Percentiles rank a stretch among this genome's conserved stretches.
Conservation (phyloP, 2,888 invertebrate genomes). For the Norana najaformis region DNA sequence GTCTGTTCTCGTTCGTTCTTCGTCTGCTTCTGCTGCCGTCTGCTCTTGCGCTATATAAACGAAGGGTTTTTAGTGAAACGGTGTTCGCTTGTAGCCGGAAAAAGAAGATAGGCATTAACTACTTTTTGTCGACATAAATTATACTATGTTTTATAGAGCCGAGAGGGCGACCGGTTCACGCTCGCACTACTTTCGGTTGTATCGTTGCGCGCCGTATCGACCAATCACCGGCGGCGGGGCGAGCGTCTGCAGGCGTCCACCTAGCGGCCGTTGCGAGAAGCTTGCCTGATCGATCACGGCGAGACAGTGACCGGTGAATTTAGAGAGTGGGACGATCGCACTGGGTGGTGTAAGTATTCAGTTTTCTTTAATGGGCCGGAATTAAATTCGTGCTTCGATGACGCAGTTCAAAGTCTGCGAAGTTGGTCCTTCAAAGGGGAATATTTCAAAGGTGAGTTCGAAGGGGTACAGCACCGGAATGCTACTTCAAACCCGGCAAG, state of each 20-base stretch:
- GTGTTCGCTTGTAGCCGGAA: no score
- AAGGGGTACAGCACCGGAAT: no score
- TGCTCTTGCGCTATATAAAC: neutral
- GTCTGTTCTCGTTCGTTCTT: neutral
- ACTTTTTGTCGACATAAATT: constrained; percentile 23
- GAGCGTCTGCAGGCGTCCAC: neutral
- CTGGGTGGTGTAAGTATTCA: neutral
- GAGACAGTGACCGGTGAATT: neutral
- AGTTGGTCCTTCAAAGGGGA: no score
- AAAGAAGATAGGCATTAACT: neutral
- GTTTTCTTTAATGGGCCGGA: neutral
- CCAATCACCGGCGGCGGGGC: constrained; percentile 15
- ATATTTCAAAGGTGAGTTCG: no score
- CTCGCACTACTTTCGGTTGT: neutral
- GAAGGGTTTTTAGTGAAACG: neutral
- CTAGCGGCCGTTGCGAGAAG: constrained; percentile 16
- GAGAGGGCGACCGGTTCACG: constrained; percentile 16
- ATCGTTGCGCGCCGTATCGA: constrained; percentile 8
- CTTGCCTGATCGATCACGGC: neutral
- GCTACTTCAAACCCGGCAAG: no score
- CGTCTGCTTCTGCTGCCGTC: neutral
- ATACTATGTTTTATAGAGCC: constrained; percentile 19
- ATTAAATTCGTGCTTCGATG: no score
- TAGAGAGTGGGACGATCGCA: neutral
- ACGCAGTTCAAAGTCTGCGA: neutral